Evolutionary conservation across 2,888 invertebrate species (phyloP), one percentile per base, ranked within the genome.

Genomic region (Acleris cristana): DNA sequence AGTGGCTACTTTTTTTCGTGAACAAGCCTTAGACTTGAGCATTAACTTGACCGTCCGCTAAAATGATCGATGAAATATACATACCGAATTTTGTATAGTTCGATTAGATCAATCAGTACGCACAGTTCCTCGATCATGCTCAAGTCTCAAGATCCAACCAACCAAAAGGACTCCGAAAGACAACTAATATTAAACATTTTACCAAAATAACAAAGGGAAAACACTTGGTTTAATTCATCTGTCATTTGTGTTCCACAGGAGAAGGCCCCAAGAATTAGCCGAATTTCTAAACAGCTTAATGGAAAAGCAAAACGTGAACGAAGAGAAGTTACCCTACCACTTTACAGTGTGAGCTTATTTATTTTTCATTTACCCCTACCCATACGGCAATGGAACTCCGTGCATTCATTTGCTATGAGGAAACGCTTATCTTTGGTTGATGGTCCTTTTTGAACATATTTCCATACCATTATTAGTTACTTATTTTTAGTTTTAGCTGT

Each of bases 301-400:
- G 92, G 87, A 81, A 89, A 86, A 83, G 79, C 83, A 83, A 85
- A 84, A 79, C 85, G 80, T 82, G 82, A 79, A 83, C 73, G 89
- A 88, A 78, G 92, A 91, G 89, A 91, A 90, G 85, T 91, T 93
- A 90, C 90, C 86, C 85, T 93, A 93, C 93, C 90, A 92, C 91
- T 93, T 93, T 93, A 89, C 93, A 91, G 92, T 92, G 93, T 93
- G 93, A 93, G 93, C 89, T 85, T 88, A 77, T 86, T 86, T 85
- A 85, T 81, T 78, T 85, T 86, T 84, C 76, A 72, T 78, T 82
- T 80, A 70, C 73, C 72, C 70, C 71, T 72, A 67, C 69, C 74
- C 58, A 71, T 75, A 72, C 73, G 72, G 70, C 80, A 72, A 74
- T 70, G 68, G 77, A 78, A 77, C 75, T 79, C 76, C 80, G 80